phyloP scores from a whole-genome alignment of 2,797 vertebrate species.

The Scarus forsteni region DNA sequence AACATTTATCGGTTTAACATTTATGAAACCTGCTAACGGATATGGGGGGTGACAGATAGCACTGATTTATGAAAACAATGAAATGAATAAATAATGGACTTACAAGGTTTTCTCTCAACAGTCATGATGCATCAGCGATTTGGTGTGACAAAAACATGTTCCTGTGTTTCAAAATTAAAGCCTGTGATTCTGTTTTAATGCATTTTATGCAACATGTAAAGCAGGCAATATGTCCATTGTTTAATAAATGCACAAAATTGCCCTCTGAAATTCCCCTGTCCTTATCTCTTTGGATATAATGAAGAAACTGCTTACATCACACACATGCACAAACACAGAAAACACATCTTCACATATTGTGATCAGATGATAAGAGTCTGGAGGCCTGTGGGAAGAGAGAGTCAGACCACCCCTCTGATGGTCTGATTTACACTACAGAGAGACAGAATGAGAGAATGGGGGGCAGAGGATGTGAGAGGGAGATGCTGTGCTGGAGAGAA shows the following conservation, averaged over 20 bases:
- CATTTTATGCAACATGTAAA: background rate
- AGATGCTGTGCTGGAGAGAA: slow-evolving; percentile 86
- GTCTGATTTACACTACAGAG: slow-evolving; percentile 66
- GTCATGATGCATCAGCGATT: too few relatives aligned
- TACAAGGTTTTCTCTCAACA: too few relatives aligned
- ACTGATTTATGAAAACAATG: too few relatives aligned
- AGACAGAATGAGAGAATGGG: slow-evolving; percentile 61
- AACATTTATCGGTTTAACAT: too few relatives aligned
- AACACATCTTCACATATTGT: slow-evolving; percentile 60
- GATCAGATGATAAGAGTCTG: slow-evolving; percentile 81
- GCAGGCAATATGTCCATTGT: slow-evolving; percentile 1
- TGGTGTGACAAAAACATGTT: too few relatives aligned
- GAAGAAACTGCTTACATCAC: slow-evolving; percentile 36
- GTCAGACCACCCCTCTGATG: slow-evolving; percentile 31
- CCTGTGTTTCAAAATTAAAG: too few relatives aligned
- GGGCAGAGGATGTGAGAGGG: slow-evolving; percentile 55
- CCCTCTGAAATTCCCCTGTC: slow-evolving; percentile 74
- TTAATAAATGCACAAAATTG: background rate
- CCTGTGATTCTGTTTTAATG: background rate
- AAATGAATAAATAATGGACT: too few relatives aligned
- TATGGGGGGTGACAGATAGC: too few relatives aligned
- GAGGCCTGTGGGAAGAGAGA: slow-evolving; percentile 63
- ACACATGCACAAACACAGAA: slow-evolving; percentile 13
- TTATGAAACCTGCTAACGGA: too few relatives aligned
- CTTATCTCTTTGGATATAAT: slow-evolving; percentile 65